These are phyloP conservation scores for Puffinus mauretanicus DNA, from an alignment of 2,113 vertebrate genomes.

Conservation along the genomic window DNA sequence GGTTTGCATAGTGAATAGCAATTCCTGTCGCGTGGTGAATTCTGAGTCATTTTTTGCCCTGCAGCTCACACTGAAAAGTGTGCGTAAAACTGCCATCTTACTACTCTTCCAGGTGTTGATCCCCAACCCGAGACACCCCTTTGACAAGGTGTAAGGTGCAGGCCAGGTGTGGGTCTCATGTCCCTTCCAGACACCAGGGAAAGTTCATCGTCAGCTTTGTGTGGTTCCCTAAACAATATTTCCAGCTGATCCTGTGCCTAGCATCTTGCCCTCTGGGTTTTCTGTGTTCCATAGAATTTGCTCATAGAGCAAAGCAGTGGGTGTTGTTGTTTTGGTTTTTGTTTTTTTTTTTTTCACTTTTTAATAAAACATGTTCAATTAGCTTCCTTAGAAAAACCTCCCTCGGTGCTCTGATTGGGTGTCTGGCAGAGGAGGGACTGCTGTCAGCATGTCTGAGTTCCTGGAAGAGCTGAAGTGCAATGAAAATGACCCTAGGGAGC, in stretches of 20 bases:
- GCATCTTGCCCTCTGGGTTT: neutral
- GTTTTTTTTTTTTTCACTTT: neutral
- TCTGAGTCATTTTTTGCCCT: neutral
- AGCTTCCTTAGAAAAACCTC: constrained; percentile 16
- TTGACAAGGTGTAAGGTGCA: neutral
- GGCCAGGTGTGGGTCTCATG: neutral
- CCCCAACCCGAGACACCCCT: neutral
- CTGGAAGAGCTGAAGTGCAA: constrained; percentile 55
- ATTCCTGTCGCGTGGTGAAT: neutral
- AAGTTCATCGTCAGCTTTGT: neutral
- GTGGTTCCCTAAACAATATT: neutral
- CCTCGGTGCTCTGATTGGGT: neutral
- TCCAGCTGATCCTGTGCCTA: neutral
- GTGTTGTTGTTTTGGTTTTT: neutral
- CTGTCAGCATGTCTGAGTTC: constrained; percentile 47
- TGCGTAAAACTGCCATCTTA: neutral
- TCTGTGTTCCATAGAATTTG: neutral
- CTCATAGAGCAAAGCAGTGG: neutral
- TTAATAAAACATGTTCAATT: constrained; percentile 35
- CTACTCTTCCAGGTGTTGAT: neutral
- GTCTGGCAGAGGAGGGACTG: constrained; percentile 37
- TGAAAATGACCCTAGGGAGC: constrained; percentile 59
- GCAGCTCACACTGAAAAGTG: neutral
- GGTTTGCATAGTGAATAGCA: neutral
- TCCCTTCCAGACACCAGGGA: neutral